Evolutionary conservation across 1,140 invertebrate genomes (phyloP).

Genomic region (Brachionus koreanus): DNA sequence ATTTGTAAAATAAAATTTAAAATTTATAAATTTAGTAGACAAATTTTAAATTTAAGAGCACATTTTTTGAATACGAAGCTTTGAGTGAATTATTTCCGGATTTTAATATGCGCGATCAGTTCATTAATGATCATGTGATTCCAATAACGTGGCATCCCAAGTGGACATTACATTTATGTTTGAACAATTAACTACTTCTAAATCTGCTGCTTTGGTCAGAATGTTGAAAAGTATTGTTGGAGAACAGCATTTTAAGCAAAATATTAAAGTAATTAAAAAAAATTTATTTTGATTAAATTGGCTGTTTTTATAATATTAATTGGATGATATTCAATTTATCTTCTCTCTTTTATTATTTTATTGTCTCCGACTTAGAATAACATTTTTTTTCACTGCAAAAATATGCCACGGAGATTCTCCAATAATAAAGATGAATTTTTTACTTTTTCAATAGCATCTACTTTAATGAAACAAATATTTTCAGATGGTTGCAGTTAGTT

Average conservation of each 20-base stretch:
- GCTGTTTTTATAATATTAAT: too few relatives aligned
- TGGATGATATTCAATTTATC: too few relatives aligned
- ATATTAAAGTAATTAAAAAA: not conserved
- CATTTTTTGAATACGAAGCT: slow-evolving; percentile 50
- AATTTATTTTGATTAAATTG: too few relatives aligned
- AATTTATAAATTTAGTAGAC: not conserved
- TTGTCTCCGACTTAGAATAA: too few relatives aligned
- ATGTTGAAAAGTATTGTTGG: slow-evolving; percentile 36
- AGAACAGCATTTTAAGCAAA: not conserved
- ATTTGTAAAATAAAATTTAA: slow-evolving; percentile 51
- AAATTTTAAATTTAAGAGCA: not conserved
- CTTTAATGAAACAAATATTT: too few relatives aligned
- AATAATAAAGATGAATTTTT: too few relatives aligned
- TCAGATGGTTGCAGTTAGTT: too few relatives aligned
- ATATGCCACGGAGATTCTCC: too few relatives aligned
- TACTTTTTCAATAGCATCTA: too few relatives aligned
- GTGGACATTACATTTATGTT: not conserved
- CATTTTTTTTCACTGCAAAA: too few relatives aligned
- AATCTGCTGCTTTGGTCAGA: not conserved
- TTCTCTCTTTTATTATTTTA: too few relatives aligned
- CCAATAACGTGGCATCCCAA: slow-evolving; percentile 6
- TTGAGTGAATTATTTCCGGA: slow-evolving; percentile 67
- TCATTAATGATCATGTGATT: slow-evolving; percentile 20
- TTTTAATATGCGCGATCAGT: slow-evolving; percentile 66
- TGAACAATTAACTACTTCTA: not conserved